Base-by-base conservation (phyloP, 2,888 invertebrate species). In the Eristalinus sepulchralis region DNA sequence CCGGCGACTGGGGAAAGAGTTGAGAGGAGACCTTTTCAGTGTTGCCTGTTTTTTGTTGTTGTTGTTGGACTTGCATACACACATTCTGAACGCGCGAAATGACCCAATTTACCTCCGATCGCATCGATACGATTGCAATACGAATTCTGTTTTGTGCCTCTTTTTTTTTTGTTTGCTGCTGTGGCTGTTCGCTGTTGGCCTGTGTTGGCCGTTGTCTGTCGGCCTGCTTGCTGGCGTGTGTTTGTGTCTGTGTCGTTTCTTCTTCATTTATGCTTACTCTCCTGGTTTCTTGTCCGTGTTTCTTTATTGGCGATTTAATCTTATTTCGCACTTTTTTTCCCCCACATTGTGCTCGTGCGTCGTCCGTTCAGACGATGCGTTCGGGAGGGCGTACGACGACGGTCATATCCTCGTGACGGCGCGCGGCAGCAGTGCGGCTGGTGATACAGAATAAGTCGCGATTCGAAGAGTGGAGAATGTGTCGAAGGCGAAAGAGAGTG, bases 251-350 rank as follows among this genome's bases (percentile, higher is more conserved):
- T 57, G 47, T 55, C 39, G 39, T 67, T 78, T 76, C 53, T 81
- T 72, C 47, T 71, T 71, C 47, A 47, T 47, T 73, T 85, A 59
- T 73, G 67, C 77, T 78, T 78, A 75, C 64, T 59, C 70, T 71
- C 64, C 79, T 75, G 70, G 31, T 70, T 83, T 73, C 70, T 70
- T 73, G 63, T 70, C 36, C 66, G 82, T 76, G 76, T 77, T 83
- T 83, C 76, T 79, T 86, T 86, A 83, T 86, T 86, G 83, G 78
- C 83, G 83, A 86, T 86, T 83, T 83, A 86, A 86, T 86, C 86
- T 86, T 86, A 86, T 86, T 86, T 86, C 83, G 86, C 86, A 86
- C 63, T 63, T 83, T 71, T 75, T 82, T 73, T 20, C 22, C 39
- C 20, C 55, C 34, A 31, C 13, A 24, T 17, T 9, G 31, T 4